Percentiles rank a stretch among this genome's conserved stretches.
Conservation (phyloP, 1,140 invertebrate species). For the Drosophila hydei region DNA sequence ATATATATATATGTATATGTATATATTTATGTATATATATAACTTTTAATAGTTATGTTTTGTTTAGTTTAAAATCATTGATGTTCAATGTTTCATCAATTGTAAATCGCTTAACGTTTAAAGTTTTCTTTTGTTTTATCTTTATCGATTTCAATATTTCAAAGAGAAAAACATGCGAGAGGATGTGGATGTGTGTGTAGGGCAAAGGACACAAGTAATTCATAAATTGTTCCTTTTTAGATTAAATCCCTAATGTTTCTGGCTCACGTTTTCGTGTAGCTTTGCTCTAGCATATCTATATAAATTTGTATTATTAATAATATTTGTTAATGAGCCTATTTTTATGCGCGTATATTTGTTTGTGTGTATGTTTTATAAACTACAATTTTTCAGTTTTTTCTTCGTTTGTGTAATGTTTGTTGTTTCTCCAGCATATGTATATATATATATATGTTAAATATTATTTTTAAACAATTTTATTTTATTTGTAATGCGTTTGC, state of each 20-base stretch:
- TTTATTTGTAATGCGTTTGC: slow-evolving; percentile 56
- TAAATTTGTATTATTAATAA: slow-evolving; percentile 36
- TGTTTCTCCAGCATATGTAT: slow-evolving; percentile 43
- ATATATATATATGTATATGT: slow-evolving; percentile 47
- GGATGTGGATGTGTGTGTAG: slow-evolving; percentile 12
- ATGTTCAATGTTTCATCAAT: slow-evolving; percentile 50
- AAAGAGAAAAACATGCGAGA: slow-evolving; percentile 70
- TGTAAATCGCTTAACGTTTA: slow-evolving; percentile 34
- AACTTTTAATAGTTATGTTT: slow-evolving; percentile 61
- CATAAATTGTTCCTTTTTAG: slow-evolving; percentile 56
- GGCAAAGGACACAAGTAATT: slow-evolving; percentile 61
- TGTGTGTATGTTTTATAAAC: slow-evolving; percentile 28
- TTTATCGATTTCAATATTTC: slow-evolving; percentile 61
- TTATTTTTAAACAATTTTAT: slow-evolving; percentile 55
- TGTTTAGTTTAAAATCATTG: slow-evolving; percentile 66
- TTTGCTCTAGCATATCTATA: slow-evolving; percentile 67
- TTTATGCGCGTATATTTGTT: slow-evolving; percentile 11
- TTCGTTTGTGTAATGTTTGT: slow-evolving; percentile 31
- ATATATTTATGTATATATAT: slow-evolving; percentile 64
- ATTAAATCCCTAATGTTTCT: slow-evolving; percentile 56
- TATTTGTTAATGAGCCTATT: slow-evolving; percentile 47
- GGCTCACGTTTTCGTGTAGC: background rate
- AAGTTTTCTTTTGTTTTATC: slow-evolving; percentile 34
- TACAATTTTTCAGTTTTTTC: slow-evolving; percentile 16
- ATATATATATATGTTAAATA: slow-evolving; percentile 32